These are phyloP conservation scores for Callopanchax toddi DNA, from an alignment of 2,113 vertebrate species.

Conservation along the genomic window DNA sequence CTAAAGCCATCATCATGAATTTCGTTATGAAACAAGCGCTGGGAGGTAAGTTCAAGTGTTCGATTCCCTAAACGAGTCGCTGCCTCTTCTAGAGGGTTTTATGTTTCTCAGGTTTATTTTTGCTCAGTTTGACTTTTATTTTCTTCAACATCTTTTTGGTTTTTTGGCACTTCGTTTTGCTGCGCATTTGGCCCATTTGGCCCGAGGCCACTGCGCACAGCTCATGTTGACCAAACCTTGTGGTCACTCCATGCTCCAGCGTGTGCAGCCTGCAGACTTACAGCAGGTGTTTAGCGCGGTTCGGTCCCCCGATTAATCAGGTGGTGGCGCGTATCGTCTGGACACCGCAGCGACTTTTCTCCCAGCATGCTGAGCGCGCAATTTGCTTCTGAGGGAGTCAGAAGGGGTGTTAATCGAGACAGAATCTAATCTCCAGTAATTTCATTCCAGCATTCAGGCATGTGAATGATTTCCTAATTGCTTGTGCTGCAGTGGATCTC, in stretches of 20 bases:
- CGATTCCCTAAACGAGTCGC: too few relatives aligned
- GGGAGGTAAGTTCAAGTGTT: slow-evolving; percentile 84
- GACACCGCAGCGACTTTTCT: slow-evolving; percentile 24
- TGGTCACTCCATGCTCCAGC: slow-evolving; percentile 25
- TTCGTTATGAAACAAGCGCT: slow-evolving; percentile 96
- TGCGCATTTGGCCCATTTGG: too few relatives aligned
- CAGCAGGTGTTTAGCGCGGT: neutral
- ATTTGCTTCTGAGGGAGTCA: slow-evolving; percentile 36
- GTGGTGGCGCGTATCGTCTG: slow-evolving; percentile 9
- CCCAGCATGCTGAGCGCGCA: slow-evolving; percentile 29
- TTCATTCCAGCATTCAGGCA: slow-evolving; percentile 27
- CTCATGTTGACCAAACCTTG: slow-evolving; percentile 1
- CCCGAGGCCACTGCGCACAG: slow-evolving; percentile 10
- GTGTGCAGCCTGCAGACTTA: slow-evolving; percentile 16
- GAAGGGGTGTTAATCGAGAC: slow-evolving; percentile 27
- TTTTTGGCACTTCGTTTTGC: too few relatives aligned
- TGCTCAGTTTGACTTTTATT: too few relatives aligned
- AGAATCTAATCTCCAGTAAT: slow-evolving; percentile 57
- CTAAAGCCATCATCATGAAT: slow-evolving; percentile 89
- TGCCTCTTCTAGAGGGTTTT: too few relatives aligned
- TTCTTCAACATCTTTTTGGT: too few relatives aligned
- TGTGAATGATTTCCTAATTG: slow-evolving; percentile 48
- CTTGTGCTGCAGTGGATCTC: slow-evolving; percentile 32
- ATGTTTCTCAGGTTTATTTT: too few relatives aligned
- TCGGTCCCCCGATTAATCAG: slow-evolving; percentile 15